Evolutionary conservation across 2,113 vertebrate genomes (phyloP), one percentile per base, ranked within the genome.

Genomic region (Ivindomyrus marchei): DNA sequence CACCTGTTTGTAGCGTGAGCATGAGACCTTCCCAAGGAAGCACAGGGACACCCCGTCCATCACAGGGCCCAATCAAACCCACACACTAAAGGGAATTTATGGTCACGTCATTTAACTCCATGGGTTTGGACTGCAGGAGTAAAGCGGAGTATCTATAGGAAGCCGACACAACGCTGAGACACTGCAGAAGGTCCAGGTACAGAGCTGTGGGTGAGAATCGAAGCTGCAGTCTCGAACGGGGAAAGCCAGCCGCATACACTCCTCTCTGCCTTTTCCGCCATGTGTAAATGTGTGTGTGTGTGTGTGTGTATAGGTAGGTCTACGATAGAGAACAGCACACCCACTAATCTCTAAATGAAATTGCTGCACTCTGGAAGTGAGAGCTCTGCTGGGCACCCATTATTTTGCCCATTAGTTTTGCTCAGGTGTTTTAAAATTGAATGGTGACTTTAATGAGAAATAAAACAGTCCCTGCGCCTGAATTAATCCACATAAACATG

Each of bases 311-410:
- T 39, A 39, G 36, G 27, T n/a, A 85, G 24, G 45, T 9, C 3
- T 31, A 87, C 3, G 89, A 47, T 88, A 83, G 77, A 90, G 90
- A 91, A 87, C 90, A 87, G 85, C 88, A 90, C 89, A 91, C 56
- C 31, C 42, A 70, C 89, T 91, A 91, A 91, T 91, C 89, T 92
- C 91, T 91, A 92, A 92, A 92, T 89, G 47, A 89, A 91, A 90
- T 90, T 90, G 84, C 66, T 36, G 74, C 83, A 86, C 84, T 70
- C 85, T 27, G 83, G 49, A 62, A 66, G 85, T 88, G 88, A 85
- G 62, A 88, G 56, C 89, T 70, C 47, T 85, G 36, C 70, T 90
- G 85, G 90, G 88, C 90, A 84, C n/a, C 53, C 87, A 66, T 91
- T 92, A 90, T 90, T 90, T 90, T 90, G 36, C 56, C 89, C 70